phyloP scores from a whole-genome alignment of 2,113 vertebrate species.

The Phyllopteryx taeniolatus region DNA sequence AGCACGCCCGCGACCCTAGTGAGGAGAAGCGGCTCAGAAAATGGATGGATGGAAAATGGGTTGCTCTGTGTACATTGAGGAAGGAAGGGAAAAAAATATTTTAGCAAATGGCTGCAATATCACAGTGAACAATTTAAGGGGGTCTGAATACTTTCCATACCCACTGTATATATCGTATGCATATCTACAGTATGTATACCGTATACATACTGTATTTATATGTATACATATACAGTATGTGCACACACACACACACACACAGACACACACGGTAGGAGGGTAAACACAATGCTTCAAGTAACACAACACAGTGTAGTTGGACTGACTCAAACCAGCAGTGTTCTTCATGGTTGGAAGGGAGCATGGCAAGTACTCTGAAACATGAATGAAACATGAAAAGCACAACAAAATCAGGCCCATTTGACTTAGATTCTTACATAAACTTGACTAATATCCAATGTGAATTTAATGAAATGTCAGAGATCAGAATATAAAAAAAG shows the following conservation, averaged over 20 bases:
- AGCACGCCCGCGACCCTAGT: too few relatives aligned
- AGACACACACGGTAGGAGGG: background rate
- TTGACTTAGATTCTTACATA: background rate
- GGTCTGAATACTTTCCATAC: too few relatives aligned
- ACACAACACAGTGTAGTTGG: background rate
- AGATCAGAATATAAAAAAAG: slow-evolving; percentile 3
- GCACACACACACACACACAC: background rate
- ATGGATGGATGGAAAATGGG: too few relatives aligned
- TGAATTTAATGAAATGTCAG: slow-evolving; percentile 1
- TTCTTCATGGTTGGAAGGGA: background rate
- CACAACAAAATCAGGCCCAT: background rate
- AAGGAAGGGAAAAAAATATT: too few relatives aligned
- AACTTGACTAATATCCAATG: background rate
- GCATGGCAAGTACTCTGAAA: background rate
- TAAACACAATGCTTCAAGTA: background rate
- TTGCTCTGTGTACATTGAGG: too few relatives aligned
- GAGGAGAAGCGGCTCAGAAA: too few relatives aligned
- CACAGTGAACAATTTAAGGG: too few relatives aligned
- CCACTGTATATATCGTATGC: too few relatives aligned
- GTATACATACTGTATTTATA: background rate
- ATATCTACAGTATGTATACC: too few relatives aligned
- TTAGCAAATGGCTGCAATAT: too few relatives aligned
- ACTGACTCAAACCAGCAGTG: background rate
- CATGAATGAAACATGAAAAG: background rate
- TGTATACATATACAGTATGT: too few relatives aligned